phyloP scores from a whole-genome alignment of 2,797 vertebrate genomes.

The Numenius phaeopus region DNA sequence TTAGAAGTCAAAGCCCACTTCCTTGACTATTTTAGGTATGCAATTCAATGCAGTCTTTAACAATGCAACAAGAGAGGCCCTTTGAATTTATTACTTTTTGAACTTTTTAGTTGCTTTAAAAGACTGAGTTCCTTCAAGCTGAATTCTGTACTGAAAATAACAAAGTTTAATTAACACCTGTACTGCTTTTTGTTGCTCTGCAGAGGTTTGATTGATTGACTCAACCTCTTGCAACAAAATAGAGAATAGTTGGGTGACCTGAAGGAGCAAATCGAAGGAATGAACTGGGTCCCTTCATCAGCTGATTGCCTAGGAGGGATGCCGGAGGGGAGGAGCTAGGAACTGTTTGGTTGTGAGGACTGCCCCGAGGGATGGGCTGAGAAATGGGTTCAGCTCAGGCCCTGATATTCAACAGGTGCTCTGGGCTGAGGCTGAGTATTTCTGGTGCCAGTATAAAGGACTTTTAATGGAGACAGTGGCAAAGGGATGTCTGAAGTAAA shows the following conservation, averaged over 20 bases:
- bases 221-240: background rate
- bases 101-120: background rate
- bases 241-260: background rate
- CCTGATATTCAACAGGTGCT: background rate
- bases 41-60: background rate
- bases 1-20: background rate
- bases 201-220: background rate
- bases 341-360: background rate
- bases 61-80: background rate
- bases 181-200: background rate
- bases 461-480: background rate
- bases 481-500: background rate
- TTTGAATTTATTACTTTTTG: background rate
- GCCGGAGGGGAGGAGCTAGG: background rate
- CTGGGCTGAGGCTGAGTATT: background rate
- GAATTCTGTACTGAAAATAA: background rate
- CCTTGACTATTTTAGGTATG: background rate
- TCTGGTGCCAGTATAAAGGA: background rate
- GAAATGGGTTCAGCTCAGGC: background rate
- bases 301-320: background rate
- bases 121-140: background rate
- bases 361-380: background rate
- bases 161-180: background rate
- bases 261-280: background rate
- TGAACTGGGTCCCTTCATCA: background rate